Evolutionary conservation across 2,888 invertebrate species (phyloP), one percentile per base, ranked within the genome.

Genomic region (Volucella inflata): DNA sequence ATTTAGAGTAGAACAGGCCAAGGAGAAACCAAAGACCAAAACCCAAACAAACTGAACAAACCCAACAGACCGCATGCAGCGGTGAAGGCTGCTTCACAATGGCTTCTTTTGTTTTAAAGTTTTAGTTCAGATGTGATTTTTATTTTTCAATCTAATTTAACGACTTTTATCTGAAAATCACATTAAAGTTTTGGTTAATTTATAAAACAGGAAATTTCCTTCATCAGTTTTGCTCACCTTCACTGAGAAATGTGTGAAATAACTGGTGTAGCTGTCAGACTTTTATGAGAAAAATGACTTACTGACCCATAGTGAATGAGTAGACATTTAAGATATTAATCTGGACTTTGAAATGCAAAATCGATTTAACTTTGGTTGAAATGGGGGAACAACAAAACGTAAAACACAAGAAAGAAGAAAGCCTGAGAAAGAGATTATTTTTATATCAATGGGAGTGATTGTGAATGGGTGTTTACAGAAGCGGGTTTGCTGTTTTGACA

Each of bases 1-100:
- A 84, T 79, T 65, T 57, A 21, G 21, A 57, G 46, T 62, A 72
- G 71, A 72, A 55, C 75, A 40, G 75, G 70, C 59, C 79, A 84
- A 84, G 79, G 83, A 70, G 48, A 84, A 50, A 16, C 57, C 42
- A 40, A 50, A 70, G 46, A 48, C 11, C 16, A 48, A 76, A 59
- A 14, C 2, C 59, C 68, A 11, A 68, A 59, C 51, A 55, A 70
- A 64, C 79, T 40, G 17, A 71, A 10, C 38, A 40, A 71, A 71
- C 70, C 59, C 38, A 62, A 55, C 44, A 51, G 44, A 76, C 46
- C 30, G 16, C 62, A 74, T 21, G 16, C n/a, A 14, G 12, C 36
- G 9, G 46, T 48, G 74, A 84, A 84, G 83, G 83, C 74, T 59
- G 55, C 10, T 36, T 42, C 14, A 64, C 51, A 68, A 51, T 78